Base-by-base conservation (phyloP, 2,113 vertebrate genomes). In the Scopus umbretta region DNA sequence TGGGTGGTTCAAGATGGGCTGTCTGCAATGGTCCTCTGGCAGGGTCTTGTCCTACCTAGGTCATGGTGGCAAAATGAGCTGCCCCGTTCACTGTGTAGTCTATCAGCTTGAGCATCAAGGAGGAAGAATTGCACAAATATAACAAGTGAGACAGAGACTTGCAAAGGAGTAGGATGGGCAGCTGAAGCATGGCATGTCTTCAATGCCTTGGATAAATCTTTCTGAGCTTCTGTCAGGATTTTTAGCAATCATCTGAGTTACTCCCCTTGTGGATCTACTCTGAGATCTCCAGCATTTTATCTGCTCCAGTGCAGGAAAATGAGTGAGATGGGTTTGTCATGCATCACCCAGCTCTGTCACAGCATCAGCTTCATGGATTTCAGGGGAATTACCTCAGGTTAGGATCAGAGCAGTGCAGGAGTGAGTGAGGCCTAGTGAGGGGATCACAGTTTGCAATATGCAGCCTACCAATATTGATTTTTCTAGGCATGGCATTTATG, bases 1-100 rank as follows among this genome's bases (percentile, higher is more conserved):
- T 49, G 10, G 11, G 13, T 65, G 2, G 81, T 45, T 80, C 40
- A 87, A 68, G 40, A 27, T 7, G 12, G 18, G 36, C 62, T 58
- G n/a, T 20, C 30, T 25, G 43, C 66, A 49, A 49, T 45, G 26
- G 40, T 22, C 3, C 21, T 71, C 62, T 49, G n/a, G 21, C 4
- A 68, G 14, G 4, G 3, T 70, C 32, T 65, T 42, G 11, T 34
- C 18, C 50, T 65, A 2, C 29, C 0, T 2, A 42, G 11, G 50
- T 29, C 5, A 2, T 0, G 0, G 32, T 5, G 32, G 26, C 20
- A 80, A 65, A 70, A 71, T n/a, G 7, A 55, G 16, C 9, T 81
- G 18, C 19, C 14, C 10, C 45, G 11, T 36, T 89, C 72, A 18
- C 25, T 55, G 11, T 38, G 27, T 13, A 45, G 15, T 27, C 16